Conservation (phyloP, 1,140 invertebrate genomes). For the Littorina saxatilis region DNA sequence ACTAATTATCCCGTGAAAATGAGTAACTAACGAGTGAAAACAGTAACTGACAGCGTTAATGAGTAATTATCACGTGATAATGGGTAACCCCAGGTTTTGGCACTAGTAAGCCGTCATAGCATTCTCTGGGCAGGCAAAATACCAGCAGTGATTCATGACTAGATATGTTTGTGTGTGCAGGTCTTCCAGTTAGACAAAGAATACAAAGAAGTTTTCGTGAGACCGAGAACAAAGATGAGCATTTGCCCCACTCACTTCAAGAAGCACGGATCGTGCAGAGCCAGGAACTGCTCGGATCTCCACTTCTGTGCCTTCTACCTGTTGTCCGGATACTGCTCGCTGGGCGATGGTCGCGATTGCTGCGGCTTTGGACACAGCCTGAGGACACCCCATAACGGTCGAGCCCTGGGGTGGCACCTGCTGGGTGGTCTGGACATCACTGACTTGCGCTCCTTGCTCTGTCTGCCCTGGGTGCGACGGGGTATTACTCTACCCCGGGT, state of each 20-base stretch:
- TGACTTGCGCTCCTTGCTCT: neutral
- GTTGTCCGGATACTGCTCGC: neutral
- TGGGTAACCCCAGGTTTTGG: no score
- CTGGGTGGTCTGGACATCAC: neutral
- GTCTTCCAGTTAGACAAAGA: no score
- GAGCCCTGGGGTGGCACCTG: neutral
- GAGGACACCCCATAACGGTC: neutral
- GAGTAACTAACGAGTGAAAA: no score
- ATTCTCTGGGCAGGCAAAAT: no score
- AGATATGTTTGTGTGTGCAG: no score
- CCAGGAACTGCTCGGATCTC: neutral
- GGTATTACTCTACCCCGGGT: neutral
- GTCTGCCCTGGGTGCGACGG: neutral
- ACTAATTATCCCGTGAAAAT: no score
- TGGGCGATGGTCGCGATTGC: neutral
- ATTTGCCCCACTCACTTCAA: neutral
- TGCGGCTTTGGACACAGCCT: neutral
- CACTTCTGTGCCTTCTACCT: neutral
- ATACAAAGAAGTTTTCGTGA: no score
- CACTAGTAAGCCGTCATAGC: no score
- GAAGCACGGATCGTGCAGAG: neutral
- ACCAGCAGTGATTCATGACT: no score
- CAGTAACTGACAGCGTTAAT: no score
- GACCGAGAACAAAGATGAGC: no score
- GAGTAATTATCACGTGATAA: no score